Percentiles rank a stretch among this genome's conserved stretches.
Conservation (phyloP, 2,888 invertebrate species). For the Papilio gigon region DNA sequence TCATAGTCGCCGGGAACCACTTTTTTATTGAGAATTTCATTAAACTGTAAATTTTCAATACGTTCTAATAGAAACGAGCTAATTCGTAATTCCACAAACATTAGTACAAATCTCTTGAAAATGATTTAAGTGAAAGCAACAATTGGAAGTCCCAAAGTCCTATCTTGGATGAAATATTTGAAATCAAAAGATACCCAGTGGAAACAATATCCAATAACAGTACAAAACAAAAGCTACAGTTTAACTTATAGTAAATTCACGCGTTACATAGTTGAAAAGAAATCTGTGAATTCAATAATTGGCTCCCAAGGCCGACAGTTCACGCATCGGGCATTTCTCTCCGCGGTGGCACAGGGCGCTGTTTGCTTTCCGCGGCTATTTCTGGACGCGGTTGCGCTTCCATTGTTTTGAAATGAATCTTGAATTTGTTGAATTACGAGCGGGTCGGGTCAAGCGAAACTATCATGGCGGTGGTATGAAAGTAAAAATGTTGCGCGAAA, state of each 20-base stretch:
- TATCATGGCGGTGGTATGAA: slow-evolving; percentile 58
- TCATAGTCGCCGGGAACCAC: too few species aligned
- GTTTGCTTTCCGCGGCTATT: slow-evolving; percentile 76
- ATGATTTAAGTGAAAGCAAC: too few species aligned
- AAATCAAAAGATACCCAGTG: too few species aligned
- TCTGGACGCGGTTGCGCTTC: slow-evolving; percentile 61
- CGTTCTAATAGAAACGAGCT: too few species aligned
- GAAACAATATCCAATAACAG: too few species aligned
- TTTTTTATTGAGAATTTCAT: too few species aligned
- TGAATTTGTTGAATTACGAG: slow-evolving; percentile 64
- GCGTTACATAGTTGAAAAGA: neutral
- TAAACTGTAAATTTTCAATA: too few species aligned
- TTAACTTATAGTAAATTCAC: neutral
- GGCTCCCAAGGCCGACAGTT: neutral
- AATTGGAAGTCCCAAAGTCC: too few species aligned
- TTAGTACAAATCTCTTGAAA: too few species aligned
- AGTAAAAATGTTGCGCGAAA: slow-evolving; percentile 57
- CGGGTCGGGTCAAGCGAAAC: slow-evolving; percentile 62
- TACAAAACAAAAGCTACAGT: too few species aligned
- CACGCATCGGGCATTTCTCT: slow-evolving; percentile 50
- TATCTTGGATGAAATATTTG: too few species aligned
- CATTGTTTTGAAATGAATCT: slow-evolving; percentile 59
- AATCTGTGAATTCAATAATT: neutral
- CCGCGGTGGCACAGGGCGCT: slow-evolving; percentile 52
- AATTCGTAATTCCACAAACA: too few species aligned